Conservation (phyloP, 2,888 invertebrate genomes). For the Lomographa bimaculata region DNA sequence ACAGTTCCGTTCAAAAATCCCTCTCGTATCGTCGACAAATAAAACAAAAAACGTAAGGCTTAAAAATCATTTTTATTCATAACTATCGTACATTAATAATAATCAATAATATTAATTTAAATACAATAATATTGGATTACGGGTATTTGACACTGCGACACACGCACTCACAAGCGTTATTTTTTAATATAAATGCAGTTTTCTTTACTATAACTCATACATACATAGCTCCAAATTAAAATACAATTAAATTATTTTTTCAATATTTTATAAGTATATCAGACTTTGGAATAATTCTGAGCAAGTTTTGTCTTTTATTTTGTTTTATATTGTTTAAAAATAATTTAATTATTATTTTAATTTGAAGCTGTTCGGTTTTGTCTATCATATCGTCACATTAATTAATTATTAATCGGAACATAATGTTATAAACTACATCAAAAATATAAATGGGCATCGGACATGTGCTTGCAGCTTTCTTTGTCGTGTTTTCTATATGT, state of each 20-base stretch:
- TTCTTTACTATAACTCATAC: constrained; percentile 39
- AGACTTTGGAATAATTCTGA: constrained; percentile 2
- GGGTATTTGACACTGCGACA: constrained; percentile 64
- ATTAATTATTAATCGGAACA: not conserved
- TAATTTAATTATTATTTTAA: constrained; percentile 4
- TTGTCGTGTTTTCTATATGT: too few relatives aligned
- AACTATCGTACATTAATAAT: constrained; percentile 79
- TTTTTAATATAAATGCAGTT: constrained; percentile 67
- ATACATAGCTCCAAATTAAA: constrained; percentile 23
- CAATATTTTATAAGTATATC: not conserved
- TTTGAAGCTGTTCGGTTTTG: constrained; percentile 6
- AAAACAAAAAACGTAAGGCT: constrained; percentile 52
- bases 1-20: too few relatives aligned
- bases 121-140: constrained; percentile 67
- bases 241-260: constrained; percentile 21
- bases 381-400: constrained; percentile 10
- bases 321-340: constrained; percentile 1
- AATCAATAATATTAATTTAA: constrained; percentile 70
- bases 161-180: constrained; percentile 58
- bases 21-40: too few relatives aligned
- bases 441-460: too few relatives aligned
- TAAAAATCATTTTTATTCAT: constrained; percentile 81
- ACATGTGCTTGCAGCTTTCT: too few relatives aligned
- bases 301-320: constrained; percentile 19
- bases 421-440: too few relatives aligned